Conservation (phyloP, 1,140 invertebrate species). For the Watersipora subatra region DNA sequence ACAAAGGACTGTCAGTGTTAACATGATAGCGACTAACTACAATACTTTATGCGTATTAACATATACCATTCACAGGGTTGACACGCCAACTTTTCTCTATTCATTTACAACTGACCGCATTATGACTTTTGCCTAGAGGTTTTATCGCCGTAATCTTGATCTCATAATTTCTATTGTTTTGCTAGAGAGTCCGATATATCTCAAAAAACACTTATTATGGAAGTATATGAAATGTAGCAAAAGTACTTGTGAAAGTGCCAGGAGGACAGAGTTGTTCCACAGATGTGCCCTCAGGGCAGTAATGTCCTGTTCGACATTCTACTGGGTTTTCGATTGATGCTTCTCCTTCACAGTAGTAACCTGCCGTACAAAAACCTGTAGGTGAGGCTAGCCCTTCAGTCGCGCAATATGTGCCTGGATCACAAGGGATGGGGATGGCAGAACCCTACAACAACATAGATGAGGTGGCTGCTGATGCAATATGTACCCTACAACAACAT, state of each 20-base stretch:
- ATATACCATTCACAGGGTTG: no score
- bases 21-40: no score
- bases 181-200: no score
- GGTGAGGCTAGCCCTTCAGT: neutral
- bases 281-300: constrained; percentile 30
- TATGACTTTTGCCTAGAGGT: no score
- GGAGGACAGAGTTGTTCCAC: constrained; percentile 28
- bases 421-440: constrained; percentile 6
- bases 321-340: constrained; percentile 19
- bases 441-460: neutral
- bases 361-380: constrained; percentile 21
- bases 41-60: no score
- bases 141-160: no score
- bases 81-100: no score
- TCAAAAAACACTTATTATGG: neutral
- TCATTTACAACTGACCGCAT: no score
- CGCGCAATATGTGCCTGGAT: neutral
- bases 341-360: constrained; percentile 29
- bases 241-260: constrained; percentile 25
- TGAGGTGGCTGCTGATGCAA: no score
- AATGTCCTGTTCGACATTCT: constrained; percentile 10
- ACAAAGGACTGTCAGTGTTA: no score
- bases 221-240: constrained; percentile 8
- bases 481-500: no score
- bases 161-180: no score